Evolutionary conservation across 2,797 vertebrate genomes (phyloP).

Genomic region (Alosa sapidissima): DNA sequence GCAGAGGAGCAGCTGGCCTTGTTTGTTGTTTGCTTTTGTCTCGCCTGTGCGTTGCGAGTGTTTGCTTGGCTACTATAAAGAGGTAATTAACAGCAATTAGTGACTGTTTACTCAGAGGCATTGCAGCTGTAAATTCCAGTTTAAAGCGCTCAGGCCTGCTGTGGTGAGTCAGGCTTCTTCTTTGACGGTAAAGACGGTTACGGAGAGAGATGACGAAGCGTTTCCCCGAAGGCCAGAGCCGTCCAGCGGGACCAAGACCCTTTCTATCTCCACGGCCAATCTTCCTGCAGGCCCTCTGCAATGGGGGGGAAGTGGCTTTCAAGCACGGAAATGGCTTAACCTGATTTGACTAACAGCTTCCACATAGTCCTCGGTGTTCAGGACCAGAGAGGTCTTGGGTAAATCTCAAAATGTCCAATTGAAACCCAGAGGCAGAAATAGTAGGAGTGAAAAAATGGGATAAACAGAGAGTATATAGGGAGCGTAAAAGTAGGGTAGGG

Average conservation of each 20-base stretch:
- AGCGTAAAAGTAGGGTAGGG: slow-evolving; percentile 1
- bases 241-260: background rate
- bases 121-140: background rate
- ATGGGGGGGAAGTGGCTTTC: slow-evolving; percentile 53
- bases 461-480: background rate
- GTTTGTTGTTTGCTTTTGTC: background rate
- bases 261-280: slow-evolving; percentile 31
- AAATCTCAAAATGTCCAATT: slow-evolving; percentile 16
- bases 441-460: background rate
- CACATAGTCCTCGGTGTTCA: slow-evolving; percentile 46
- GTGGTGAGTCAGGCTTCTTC: background rate
- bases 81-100: slow-evolving; percentile 15
- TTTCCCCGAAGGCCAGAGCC: slow-evolving; percentile 13
- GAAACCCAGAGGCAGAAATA: slow-evolving; percentile 38
- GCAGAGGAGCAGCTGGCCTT: background rate
- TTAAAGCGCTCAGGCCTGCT: background rate
- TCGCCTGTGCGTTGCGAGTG: background rate
- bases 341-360: slow-evolving; percentile 59
- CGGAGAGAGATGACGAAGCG: background rate
- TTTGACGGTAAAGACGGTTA: background rate
- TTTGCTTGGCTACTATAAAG: background rate
- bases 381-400: slow-evolving; percentile 32
- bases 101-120: background rate
- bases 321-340: slow-evolving; percentile 58
- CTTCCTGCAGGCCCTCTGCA: slow-evolving; percentile 48